Base-by-base conservation (phyloP, 2,888 invertebrate species). In the Epiblema foenella region DNA sequence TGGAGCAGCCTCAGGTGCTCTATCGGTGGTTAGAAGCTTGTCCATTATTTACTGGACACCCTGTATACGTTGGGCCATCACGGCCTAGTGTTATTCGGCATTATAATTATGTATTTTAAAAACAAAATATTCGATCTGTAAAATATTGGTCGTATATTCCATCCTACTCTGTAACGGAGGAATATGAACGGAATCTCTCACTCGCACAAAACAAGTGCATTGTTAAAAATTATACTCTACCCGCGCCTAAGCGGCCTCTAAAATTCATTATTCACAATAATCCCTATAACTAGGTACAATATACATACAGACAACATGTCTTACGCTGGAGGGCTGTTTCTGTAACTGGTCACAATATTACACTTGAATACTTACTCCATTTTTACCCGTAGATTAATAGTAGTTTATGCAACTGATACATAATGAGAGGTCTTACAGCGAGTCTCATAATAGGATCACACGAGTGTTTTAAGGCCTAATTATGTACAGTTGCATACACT, bases 281-380 rank as follows among this genome's bases (percentile, higher is more conserved):
- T 70, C 24, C 66, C 66, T 71, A 69, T 12, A 60, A 37, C 60
- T 70, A 71, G 66, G 20, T 70, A 66, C 70, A 66, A 71, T 71
- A 66, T 62, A 71, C 60, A 71, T 66, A 60, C 49, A 66, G 70
- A 71, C 70, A 62, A 37, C 17, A 54, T 62, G 70, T 49, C 70
- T 39, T 57, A 66, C 66, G 24, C 29, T 33, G n/a, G 42, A 24
- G 57, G 64, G 29, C 64, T 49, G 52, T 39, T 64, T 24, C 63
- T 67, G 49, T 18, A 46, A 11, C 42, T 42, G 42, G 42, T 15
- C 3, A 15, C 0, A 15, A 15, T 0, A 42, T 42, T 15, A 4
- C 11, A 10, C 1, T 9, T 10, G 11, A 39, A 39, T 39, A 39
- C 10, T 39, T 39, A 0, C 0, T 9, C 0, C 39, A 10, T 29